phyloP scores from a whole-genome alignment of 2,113 vertebrate genomes.

The Cnemophilus loriae region DNA sequence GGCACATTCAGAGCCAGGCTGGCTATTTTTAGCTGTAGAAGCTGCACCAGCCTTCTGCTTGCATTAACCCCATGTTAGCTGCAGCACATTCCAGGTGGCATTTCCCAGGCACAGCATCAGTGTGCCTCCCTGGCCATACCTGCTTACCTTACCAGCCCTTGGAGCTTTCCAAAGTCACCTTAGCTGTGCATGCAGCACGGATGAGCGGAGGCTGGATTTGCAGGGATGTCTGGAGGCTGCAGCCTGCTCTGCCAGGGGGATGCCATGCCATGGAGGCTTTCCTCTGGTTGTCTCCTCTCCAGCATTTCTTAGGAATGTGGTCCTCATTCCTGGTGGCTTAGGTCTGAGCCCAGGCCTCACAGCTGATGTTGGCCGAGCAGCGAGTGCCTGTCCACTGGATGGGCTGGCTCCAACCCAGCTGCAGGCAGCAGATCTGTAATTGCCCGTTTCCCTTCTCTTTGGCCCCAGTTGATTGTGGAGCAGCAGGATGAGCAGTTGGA shows the following conservation, averaged over 20 bases:
- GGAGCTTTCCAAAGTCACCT: neutral
- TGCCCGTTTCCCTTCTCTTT: slow-evolving; percentile 28
- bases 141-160: neutral
- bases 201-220: neutral
- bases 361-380: slow-evolving; percentile 10
- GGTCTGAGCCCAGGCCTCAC: slow-evolving; percentile 25
- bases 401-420: neutral
- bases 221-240: neutral
- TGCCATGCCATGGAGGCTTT: neutral
- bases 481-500: slow-evolving; percentile 97
- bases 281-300: neutral
- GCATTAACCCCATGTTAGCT: neutral
- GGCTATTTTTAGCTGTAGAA: slow-evolving; percentile 26
- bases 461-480: slow-evolving; percentile 86
- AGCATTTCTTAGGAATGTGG: neutral
- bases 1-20: neutral
- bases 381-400: neutral
- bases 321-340: neutral
- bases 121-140: neutral
- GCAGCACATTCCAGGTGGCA: neutral
- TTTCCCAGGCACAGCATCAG: neutral
- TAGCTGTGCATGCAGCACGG: neutral
- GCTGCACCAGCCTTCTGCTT: neutral
- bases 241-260: neutral
- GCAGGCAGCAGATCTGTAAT: slow-evolving; percentile 27